Conservation (phyloP, 1,140 invertebrate genomes). For the Ostrea edulis region DNA sequence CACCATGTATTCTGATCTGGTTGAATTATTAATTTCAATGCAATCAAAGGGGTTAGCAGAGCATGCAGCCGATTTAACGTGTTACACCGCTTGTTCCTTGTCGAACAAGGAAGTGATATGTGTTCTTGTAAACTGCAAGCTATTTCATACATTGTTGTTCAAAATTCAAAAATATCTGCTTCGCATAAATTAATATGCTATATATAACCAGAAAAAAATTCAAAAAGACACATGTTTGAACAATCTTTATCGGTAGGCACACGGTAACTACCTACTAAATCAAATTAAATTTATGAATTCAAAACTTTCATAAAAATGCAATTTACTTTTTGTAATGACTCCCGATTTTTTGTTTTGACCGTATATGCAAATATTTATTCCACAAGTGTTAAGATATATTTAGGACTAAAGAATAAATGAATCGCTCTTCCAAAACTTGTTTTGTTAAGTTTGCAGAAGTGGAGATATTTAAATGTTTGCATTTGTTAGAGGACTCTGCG, state of each 20-base stretch:
- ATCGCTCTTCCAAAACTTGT: constrained; percentile 10
- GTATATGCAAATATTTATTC: not conserved
- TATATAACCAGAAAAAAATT: no score
- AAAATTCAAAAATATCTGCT: no score
- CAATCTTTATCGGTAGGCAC: no score
- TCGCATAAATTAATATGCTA: no score
- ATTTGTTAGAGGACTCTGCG: not conserved
- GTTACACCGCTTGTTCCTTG: no score
- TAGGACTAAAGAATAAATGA: not conserved
- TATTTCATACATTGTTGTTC: no score
- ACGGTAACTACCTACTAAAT: no score
- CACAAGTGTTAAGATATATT: not conserved
- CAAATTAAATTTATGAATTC: no score
- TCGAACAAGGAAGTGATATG: not conserved
- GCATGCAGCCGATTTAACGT: not conserved
- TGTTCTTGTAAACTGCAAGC: no score
- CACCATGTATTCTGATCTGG: not conserved
- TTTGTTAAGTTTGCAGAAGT: constrained; percentile 13
- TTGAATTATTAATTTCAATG: not conserved
- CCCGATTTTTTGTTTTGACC: not conserved
- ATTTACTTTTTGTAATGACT: no score
- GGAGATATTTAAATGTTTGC: constrained; percentile 24
- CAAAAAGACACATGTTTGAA: no score
- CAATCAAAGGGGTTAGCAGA: constrained; percentile 1
- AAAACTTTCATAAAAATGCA: no score